Evolutionary conservation across 2,797 vertebrate species (phyloP).

Genomic region (Crax fasciolata): DNA sequence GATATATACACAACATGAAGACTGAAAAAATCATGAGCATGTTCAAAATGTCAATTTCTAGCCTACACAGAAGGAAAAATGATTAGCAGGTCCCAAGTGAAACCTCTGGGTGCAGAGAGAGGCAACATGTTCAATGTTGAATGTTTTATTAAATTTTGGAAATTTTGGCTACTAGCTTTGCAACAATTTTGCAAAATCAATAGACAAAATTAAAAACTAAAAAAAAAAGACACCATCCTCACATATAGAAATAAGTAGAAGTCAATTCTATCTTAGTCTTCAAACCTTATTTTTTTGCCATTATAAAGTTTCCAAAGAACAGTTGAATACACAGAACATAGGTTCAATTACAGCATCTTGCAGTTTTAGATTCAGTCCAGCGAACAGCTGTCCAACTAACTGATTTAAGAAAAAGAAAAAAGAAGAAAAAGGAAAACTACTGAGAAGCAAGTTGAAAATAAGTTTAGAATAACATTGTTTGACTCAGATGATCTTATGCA

Average conservation of each 20-base stretch:
- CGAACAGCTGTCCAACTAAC: neutral
- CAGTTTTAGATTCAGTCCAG: neutral
- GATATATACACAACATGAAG: neutral
- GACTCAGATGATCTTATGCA: neutral
- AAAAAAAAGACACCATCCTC: neutral
- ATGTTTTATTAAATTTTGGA: neutral
- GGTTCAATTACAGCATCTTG: neutral
- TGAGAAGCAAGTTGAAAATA: neutral
- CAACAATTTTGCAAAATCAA: neutral
- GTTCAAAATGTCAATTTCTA: neutral
- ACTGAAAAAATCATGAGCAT: neutral
- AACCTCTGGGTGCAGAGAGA: neutral
- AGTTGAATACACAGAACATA: neutral
- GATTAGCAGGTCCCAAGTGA: neutral
- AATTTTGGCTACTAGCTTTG: neutral
- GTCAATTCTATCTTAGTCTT: neutral
- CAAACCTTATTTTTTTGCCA: neutral
- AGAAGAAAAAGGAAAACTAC: neutral
- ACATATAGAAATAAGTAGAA: neutral
- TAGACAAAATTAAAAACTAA: neutral
- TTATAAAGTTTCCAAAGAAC: neutral
- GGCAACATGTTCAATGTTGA: neutral
- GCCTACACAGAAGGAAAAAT: neutral
- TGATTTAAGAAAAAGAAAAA: neutral
- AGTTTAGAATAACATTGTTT: neutral